phyloP scores from a whole-genome alignment of 2,113 vertebrate species.

The Pao palembangensis region DNA sequence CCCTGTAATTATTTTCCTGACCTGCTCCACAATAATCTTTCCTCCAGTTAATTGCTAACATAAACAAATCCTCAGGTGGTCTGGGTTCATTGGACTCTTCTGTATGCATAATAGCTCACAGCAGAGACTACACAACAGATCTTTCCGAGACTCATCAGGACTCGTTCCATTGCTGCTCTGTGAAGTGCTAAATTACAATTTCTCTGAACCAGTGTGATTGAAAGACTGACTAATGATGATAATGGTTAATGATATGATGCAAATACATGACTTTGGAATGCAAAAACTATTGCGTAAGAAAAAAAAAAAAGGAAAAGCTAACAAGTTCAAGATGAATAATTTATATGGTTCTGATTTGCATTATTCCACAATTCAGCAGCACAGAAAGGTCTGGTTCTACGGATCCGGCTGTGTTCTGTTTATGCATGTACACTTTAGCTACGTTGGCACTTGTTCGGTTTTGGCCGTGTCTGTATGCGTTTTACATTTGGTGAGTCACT shows the following conservation, averaged over 20 bases:
- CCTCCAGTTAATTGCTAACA: conserved; percentile 72
- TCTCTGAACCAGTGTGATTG: conserved; percentile 14
- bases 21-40: conserved; percentile 70
- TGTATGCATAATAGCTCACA: conserved; percentile 41
- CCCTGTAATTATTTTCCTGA: conserved; percentile 72
- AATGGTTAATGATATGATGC: conserved; percentile 14
- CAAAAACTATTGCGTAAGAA: conserved; percentile 24
- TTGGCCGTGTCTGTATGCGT: conserved; percentile 44
- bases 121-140: conserved; percentile 27
- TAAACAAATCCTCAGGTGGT: conserved; percentile 73
- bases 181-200: conserved; percentile 46
- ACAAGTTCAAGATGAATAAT: conserved; percentile 47
- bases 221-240: conserved; percentile 31
- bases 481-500: conserved; percentile 53
- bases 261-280: conserved; percentile 13
- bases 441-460: conserved; percentile 29
- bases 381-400: conserved; percentile 21
- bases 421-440: conserved; percentile 14
- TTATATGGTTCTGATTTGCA: conserved; percentile 33
- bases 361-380: conserved; percentile 54
- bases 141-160: conserved; percentile 23
- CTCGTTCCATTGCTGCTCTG: conserved; percentile 22
- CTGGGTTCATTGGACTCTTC: conserved; percentile 40
- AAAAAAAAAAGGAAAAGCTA: conserved; percentile 14
- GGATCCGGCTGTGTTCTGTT: conserved; percentile 21